Conservation (phyloP, 2,888 invertebrate genomes). For the Scaptodrosophila latifasciaeformis region DNA sequence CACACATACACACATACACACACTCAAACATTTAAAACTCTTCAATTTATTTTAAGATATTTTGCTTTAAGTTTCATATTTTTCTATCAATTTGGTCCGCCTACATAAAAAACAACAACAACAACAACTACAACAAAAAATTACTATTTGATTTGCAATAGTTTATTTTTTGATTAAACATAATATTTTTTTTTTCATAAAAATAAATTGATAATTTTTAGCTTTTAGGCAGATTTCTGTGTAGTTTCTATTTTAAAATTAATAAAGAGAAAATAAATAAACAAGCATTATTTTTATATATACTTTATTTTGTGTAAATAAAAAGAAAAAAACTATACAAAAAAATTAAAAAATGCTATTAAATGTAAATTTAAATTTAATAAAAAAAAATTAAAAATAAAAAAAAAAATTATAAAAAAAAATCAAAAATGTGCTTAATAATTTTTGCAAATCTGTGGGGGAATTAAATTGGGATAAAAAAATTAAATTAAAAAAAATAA, state of each 20-base stretch:
- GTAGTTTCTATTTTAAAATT: constrained; percentile 23
- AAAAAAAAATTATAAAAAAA: constrained; percentile 9
- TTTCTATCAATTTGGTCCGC: no score
- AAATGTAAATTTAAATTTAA: constrained; percentile 50
- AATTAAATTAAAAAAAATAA: no score
- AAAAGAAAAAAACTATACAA: constrained; percentile 35
- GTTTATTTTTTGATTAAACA: no score
- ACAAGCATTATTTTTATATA: constrained; percentile 36
- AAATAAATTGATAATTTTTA: constrained; percentile 6
- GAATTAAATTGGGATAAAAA: no score
- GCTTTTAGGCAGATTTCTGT: constrained; percentile 2
- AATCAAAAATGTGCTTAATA: not conserved
- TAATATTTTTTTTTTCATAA: constrained; percentile 16
- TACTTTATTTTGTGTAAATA: constrained; percentile 59
- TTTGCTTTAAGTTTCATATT: not conserved
- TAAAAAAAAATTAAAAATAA: constrained; percentile 34
- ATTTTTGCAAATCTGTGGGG: no score
- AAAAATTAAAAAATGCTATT: constrained; percentile 34
- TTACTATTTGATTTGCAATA: not conserved
- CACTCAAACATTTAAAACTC: no score
- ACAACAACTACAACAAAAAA: no score
- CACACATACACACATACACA: no score
- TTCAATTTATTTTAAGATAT: no score
- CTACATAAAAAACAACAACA: no score
- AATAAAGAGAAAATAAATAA: no score